These are phyloP conservation scores for Ceriagrion tenellum DNA, from an alignment of 2,888 invertebrate species.

Conservation along the genomic window DNA sequence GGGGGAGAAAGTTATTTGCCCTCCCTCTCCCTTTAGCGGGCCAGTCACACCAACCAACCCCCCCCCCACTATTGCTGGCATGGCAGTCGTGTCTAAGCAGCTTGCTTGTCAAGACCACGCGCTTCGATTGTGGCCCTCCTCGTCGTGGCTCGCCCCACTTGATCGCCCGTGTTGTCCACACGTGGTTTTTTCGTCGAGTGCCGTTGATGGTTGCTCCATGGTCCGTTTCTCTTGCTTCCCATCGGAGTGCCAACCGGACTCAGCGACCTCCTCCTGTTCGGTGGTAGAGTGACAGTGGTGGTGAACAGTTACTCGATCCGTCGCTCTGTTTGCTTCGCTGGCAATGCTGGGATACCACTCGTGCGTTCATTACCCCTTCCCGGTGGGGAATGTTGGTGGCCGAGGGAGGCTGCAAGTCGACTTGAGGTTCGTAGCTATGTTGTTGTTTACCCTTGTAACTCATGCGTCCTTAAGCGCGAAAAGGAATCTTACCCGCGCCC, in stretches of 20 bases:
- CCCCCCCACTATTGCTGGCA: neutral
- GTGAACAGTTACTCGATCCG: neutral
- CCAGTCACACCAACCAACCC: neutral
- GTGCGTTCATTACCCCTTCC: slow-evolving; percentile 54
- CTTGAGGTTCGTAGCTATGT: neutral
- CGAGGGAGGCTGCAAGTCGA: neutral
- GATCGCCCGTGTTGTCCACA: neutral
- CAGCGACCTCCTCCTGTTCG: neutral
- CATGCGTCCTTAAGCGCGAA: neutral
- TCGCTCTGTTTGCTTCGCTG: neutral
- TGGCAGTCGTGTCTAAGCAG: neutral
- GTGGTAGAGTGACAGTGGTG: neutral
- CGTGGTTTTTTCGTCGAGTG: neutral
- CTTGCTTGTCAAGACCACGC: neutral
- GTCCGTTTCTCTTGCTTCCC: neutral
- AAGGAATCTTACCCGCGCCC: too few relatives aligned
- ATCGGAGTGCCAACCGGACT: neutral
- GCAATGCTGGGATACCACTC: slow-evolving; percentile 56
- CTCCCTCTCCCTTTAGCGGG: neutral
- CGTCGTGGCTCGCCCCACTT: neutral
- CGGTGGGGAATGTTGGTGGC: neutral
- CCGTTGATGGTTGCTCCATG: neutral
- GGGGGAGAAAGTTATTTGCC: slow-evolving; percentile 56
- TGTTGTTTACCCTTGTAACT: neutral
- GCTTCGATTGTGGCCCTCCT: neutral